Evolutionary conservation across 2,888 invertebrate genomes (phyloP), one percentile per base, ranked within the genome.

Genomic region (Diarsia mendica): DNA sequence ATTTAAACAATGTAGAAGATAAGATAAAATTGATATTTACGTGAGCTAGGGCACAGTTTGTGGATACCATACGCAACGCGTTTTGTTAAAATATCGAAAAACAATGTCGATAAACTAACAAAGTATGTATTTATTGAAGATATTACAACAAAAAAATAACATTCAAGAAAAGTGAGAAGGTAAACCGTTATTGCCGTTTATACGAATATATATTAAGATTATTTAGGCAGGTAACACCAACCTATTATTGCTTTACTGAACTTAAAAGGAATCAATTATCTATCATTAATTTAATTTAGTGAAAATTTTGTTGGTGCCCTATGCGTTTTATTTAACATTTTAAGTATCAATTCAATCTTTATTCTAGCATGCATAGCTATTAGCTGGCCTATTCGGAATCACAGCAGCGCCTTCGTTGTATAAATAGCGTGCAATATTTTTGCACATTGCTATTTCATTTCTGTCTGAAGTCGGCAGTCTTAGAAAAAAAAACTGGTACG

Each of bases 391-490:
- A 2, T 28, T 13, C 0, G 5, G 23, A 10, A 1, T 15, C 23
- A 28, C 15, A 55, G 28, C 15, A 55, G 28, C 65, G 65, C 74
- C 75, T 68, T n/a, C 13, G 10, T 0, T 51, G 15, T 53, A 48
- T 10, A 46, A 28, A 63, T n/a, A 49, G 58, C 9, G 3, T 18
- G 20, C n/a, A 49, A 9, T 28, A 49, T n/a, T 68, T 61, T 48
- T 9, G 48, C 51, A 44, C 39, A 46, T 67, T 81, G 85, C 82
- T 84, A 61, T 73, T n/a, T 49, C 11, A 46, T 39, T 53, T 18
- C 28, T 10, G 28, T 13, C 51, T 84, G 82, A 78, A 78, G 75
- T 65, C n/a, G 46, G 23, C 9, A 58, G 4, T 67, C 49, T 20
- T 61, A 6, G 10, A 28, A 11, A 10, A 11, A 9, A 28, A n/a